These are phyloP conservation scores for Drosophila nigricruria DNA, from an alignment of 2,888 invertebrate genomes.

Conservation along the genomic window DNA sequence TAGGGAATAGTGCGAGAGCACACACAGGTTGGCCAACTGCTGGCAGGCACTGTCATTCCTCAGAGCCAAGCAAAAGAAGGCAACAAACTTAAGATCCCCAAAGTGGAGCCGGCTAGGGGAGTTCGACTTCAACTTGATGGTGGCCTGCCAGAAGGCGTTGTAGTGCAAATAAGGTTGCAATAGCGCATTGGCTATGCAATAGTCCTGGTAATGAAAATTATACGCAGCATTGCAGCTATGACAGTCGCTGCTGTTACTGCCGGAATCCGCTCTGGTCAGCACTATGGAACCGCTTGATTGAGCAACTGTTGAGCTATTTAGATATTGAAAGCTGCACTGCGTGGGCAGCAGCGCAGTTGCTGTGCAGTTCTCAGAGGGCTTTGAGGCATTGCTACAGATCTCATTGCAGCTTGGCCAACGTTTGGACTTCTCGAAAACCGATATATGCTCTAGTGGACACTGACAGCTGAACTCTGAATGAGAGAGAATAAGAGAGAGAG, in stretches of 20 bases:
- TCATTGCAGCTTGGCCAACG: conserved; percentile 77
- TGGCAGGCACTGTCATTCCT: conserved; percentile 88
- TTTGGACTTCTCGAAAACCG: conserved; percentile 76
- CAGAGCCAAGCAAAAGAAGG: conserved; percentile 84
- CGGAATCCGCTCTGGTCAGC: conserved; percentile 43
- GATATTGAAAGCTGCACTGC: conserved; percentile 75
- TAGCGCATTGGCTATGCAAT: conserved; percentile 80
- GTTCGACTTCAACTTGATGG: conserved; percentile 27
- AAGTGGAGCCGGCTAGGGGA: conserved; percentile 60
- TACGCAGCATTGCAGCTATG: conserved; percentile 75
- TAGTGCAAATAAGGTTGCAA: conserved; percentile 81
- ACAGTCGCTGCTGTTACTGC: conserved; percentile 61
- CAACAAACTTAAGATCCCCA: conserved; percentile 82
- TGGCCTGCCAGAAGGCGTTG: conserved; percentile 78
- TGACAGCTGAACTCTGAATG: conserved; percentile 85
- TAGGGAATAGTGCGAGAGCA: conserved; percentile 87
- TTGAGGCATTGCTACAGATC: conserved; percentile 57
- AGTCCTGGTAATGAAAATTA: conserved; percentile 81
- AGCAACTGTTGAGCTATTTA: conserved; percentile 59
- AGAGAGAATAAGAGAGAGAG: background rate
- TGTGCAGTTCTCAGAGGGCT: conserved; percentile 42
- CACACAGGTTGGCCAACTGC: conserved; percentile 89
- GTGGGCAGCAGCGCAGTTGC: conserved; percentile 22
- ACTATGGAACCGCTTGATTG: conserved; percentile 56
- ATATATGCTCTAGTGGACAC: conserved; percentile 81